Percentiles rank a stretch among this genome's conserved stretches.
These are phyloP conservation scores for Myiotriccus ornatus DNA, from an alignment of 2,797 vertebrate genomes.

Conservation along the genomic window DNA sequence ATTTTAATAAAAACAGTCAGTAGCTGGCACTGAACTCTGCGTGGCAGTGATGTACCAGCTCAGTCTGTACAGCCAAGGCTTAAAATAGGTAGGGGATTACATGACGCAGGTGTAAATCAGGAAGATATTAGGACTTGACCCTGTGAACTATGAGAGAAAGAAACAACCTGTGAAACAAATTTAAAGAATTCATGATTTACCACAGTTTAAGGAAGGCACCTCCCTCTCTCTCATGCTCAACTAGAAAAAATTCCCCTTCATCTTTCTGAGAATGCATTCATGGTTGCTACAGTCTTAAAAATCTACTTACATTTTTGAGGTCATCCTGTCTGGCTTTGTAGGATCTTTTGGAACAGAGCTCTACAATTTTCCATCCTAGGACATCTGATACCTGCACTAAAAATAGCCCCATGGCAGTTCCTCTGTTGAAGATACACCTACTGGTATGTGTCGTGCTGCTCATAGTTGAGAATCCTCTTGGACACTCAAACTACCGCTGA, in stretches of 20 bases:
- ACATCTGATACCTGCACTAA: conserved; percentile 44
- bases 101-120: conserved; percentile 1
- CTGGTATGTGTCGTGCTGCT: not conserved
- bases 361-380: conserved; percentile 51
- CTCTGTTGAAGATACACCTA: conserved; percentile 59
- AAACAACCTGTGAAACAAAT: not conserved
- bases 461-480: conserved; percentile 26
- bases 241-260: not conserved
- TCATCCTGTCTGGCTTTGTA: conserved; percentile 8
- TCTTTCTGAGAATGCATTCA: not conserved
- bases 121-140: not conserved
- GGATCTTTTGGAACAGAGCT: conserved; percentile 30
- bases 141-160: not conserved
- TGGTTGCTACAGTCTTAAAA: not conserved
- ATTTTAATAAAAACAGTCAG: not conserved
- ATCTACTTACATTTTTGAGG: conserved; percentile 13
- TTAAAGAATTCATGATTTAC: not conserved
- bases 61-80: not conserved
- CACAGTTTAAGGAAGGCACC: not conserved
- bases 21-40: conserved; percentile 43
- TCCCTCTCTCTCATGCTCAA: not conserved
- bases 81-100: conserved; percentile 21
- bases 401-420: conserved; percentile 26
- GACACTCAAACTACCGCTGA: not conserved
- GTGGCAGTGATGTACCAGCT: conserved; percentile 26